phyloP scores from a whole-genome alignment of 2,797 vertebrate genomes.

The Steatocranus sp. region DNA sequence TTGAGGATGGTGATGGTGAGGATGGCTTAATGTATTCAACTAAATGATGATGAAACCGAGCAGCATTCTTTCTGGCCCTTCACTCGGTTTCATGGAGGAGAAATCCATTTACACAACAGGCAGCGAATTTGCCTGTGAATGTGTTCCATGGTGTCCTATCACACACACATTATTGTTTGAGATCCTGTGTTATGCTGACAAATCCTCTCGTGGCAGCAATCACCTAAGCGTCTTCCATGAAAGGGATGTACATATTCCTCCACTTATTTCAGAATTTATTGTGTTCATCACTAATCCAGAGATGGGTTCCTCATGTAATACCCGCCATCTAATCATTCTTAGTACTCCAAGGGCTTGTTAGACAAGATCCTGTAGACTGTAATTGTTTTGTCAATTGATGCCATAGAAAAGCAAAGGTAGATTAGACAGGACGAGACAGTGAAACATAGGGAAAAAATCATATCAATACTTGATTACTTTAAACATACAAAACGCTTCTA shows the following conservation, averaged over 20 bases:
- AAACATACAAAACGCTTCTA: constrained; percentile 1
- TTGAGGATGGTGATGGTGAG: constrained; percentile 12
- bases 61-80: constrained; percentile 54
- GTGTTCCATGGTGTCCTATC: constrained; percentile 71
- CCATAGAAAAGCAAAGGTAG: constrained; percentile 50
- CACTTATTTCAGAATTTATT: constrained; percentile 76
- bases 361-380: constrained; percentile 66
- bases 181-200: constrained; percentile 79
- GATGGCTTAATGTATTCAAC: constrained; percentile 36
- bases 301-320: constrained; percentile 75
- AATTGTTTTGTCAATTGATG: constrained; percentile 76
- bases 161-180: constrained; percentile 72
- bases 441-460: constrained; percentile 5
- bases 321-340: constrained; percentile 74
- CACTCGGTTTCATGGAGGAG: constrained; percentile 47
- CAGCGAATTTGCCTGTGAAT: constrained; percentile 56
- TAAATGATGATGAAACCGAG: constrained; percentile 61
- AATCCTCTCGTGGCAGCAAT: constrained; percentile 78
- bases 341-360: constrained; percentile 69
- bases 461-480: constrained; percentile 6
- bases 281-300: constrained; percentile 74
- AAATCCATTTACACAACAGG: constrained; percentile 74
- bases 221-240: constrained; percentile 76
- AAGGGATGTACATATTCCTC: constrained; percentile 74
- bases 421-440: constrained; percentile 36